Conservation (phyloP, 2,797 vertebrate species). For the Eremophila alpestris region DNA sequence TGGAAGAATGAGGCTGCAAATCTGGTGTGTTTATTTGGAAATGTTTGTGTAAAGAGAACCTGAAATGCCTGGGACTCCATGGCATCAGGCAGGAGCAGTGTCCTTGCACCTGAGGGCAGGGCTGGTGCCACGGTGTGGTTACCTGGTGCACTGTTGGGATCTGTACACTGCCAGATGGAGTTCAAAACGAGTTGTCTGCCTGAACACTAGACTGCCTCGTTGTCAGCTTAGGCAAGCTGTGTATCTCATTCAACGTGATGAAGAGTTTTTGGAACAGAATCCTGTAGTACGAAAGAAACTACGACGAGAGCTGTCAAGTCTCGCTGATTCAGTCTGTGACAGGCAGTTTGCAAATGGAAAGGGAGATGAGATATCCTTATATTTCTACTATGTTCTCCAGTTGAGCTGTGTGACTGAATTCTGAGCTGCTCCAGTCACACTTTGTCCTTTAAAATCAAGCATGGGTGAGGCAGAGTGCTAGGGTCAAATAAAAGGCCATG, state of each 20-base stretch:
- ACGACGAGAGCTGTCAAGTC: neutral
- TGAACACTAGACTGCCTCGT: neutral
- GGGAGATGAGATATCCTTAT: neutral
- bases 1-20: neutral
- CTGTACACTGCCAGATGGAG: neutral
- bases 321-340: neutral
- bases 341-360: slow-evolving; percentile 1
- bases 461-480: neutral
- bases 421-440: neutral
- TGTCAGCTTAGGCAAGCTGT: neutral
- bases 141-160: neutral
- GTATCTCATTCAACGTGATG: neutral
- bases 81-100: neutral
- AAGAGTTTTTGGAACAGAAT: neutral
- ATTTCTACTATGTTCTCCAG: neutral
- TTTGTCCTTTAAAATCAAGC: neutral
- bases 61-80: neutral
- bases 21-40: neutral
- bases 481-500: neutral
- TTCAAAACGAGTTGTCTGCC: neutral
- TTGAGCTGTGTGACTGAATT: neutral
- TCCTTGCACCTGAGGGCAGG: neutral
- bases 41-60: neutral
- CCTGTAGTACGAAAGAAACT: neutral
- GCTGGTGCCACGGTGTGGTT: neutral